These are phyloP conservation scores for Chauna torquata DNA, from an alignment of 2,113 vertebrate species.

Conservation along the genomic window DNA sequence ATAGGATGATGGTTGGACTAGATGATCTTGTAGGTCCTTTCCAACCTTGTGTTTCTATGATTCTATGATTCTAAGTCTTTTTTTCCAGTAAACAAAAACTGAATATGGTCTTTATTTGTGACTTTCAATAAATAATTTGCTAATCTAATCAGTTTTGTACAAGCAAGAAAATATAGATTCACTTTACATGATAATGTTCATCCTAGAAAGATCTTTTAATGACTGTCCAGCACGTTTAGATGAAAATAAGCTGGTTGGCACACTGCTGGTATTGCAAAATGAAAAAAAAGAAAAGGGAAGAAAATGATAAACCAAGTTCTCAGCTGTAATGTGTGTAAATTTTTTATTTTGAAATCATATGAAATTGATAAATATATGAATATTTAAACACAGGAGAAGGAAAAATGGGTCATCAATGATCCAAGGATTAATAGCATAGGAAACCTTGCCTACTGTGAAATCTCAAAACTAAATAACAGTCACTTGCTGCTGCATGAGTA, in stretches of 20 bases:
- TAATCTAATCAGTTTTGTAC: not conserved
- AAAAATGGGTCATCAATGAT: not conserved
- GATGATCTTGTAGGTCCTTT: too few species aligned
- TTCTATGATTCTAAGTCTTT: too few species aligned
- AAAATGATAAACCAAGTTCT: not conserved
- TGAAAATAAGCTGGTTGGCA: not conserved
- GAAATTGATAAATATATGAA: not conserved
- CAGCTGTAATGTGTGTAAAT: not conserved
- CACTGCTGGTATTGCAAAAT: not conserved
- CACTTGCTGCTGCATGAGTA: not conserved
- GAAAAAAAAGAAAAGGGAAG: not conserved
- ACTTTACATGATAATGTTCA: not conserved
- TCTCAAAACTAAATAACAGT: not conserved
- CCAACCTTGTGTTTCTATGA: too few species aligned
- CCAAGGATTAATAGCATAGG: not conserved
- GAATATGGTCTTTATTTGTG: not conserved
- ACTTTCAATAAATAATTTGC: not conserved
- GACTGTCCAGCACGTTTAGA: not conserved
- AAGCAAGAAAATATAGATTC: slow-evolving; percentile 2
- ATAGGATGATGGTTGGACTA: too few species aligned
- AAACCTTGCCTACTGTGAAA: not conserved
- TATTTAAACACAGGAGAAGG: not conserved
- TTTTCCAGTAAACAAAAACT: not conserved
- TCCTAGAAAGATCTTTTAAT: not conserved
- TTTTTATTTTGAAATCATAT: not conserved